Percentiles rank a stretch among this genome's conserved stretches.
Evolutionary conservation across 2,888 invertebrate species (phyloP).

Genomic region (Arctia plantaginis): DNA sequence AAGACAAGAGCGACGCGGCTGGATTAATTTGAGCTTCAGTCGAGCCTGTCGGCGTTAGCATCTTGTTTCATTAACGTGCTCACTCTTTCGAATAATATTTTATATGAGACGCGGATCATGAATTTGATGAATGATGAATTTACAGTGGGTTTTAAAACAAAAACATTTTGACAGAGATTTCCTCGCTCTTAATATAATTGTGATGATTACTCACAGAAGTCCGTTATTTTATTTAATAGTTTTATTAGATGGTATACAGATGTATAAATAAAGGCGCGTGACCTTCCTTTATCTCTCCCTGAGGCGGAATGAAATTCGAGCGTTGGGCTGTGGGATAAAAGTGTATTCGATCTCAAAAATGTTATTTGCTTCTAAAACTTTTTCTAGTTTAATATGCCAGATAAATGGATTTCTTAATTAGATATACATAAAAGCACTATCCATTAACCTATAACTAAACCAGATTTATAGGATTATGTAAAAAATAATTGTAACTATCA

Average conservation of each 20-base stretch:
- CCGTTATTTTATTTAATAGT: slow-evolving; percentile 69
- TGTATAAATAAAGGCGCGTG: slow-evolving; percentile 51
- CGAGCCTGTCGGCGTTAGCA: slow-evolving; percentile 72
- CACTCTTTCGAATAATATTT: slow-evolving; percentile 73
- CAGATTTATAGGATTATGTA: not conserved
- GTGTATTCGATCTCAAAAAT: not conserved
- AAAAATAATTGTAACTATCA: not conserved
- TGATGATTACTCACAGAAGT: slow-evolving; percentile 48
- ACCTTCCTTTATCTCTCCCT: slow-evolving; percentile 69
- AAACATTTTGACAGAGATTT: slow-evolving; percentile 64
- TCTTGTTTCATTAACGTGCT: slow-evolving; percentile 81
- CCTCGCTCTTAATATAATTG: slow-evolving; percentile 56
- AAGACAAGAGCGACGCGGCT: slow-evolving; percentile 68
- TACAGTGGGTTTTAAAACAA: slow-evolving; percentile 61
- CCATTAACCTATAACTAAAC: not conserved
- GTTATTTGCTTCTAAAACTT: not conserved
- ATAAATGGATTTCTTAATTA: not conserved
- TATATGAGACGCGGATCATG: slow-evolving; percentile 76
- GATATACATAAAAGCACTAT: not conserved
- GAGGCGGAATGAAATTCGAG: slow-evolving; percentile 73
- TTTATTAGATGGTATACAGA: slow-evolving; percentile 59
- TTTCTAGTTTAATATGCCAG: not conserved
- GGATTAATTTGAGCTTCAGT: slow-evolving; percentile 76
- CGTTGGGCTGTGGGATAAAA: slow-evolving; percentile 42
- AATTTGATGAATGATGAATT: too few relatives aligned